Conservation (phyloP, 2,113 vertebrate genomes). For the Atractosteus spatula region DNA sequence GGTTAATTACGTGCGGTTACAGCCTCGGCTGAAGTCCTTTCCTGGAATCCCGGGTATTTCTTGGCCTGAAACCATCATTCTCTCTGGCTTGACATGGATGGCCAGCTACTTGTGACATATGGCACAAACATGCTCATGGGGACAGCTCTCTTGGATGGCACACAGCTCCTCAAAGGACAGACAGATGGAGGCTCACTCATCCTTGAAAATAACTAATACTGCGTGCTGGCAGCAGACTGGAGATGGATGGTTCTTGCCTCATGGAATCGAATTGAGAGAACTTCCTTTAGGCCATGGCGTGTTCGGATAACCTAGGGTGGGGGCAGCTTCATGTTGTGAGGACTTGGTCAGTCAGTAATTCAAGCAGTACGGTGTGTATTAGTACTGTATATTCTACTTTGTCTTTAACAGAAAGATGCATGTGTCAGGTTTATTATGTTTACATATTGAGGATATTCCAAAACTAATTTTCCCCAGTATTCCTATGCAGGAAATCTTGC, state of each 20-base stretch:
- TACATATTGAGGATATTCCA: no score
- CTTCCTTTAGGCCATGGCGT: constrained; percentile 26
- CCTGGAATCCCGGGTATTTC: background rate
- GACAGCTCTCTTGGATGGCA: constrained; percentile 68
- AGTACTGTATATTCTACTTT: no score
- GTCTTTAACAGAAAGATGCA: no score
- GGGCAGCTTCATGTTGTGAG: background rate
- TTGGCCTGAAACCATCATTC: background rate
- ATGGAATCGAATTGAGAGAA: constrained; percentile 37
- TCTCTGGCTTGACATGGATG: constrained; percentile 50
- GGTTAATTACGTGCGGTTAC: constrained; percentile 1
- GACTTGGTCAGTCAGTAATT: background rate
- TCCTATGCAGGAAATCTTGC: no score
- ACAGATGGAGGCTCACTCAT: constrained; percentile 81
- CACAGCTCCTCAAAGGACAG: constrained; percentile 62
- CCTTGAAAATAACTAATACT: constrained; percentile 69
- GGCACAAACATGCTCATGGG: constrained; percentile 71
- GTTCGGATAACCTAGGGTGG: background rate
- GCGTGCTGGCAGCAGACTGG: constrained; percentile 43
- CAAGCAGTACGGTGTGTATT: no score
- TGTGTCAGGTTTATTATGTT: no score
- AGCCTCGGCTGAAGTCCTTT: background rate
- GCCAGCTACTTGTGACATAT: constrained; percentile 71
- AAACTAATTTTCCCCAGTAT: no score
- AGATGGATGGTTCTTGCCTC: constrained; percentile 38